Conservation (phyloP, 1,140 invertebrate genomes). For the Zaprionus inermis region DNA sequence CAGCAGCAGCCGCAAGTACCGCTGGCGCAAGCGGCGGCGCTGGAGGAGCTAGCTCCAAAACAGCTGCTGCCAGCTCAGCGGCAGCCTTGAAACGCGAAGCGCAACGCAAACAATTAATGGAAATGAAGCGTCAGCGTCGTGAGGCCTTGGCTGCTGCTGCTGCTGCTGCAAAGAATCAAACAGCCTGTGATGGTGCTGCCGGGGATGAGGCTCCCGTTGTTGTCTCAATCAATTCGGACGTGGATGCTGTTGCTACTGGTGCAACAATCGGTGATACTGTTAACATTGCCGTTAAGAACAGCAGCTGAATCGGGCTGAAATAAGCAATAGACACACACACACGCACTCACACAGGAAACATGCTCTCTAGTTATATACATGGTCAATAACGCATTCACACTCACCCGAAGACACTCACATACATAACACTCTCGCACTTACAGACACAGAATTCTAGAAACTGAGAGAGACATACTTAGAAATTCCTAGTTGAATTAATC, state of each 20-base stretch:
- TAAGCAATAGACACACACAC: slow-evolving; percentile 23
- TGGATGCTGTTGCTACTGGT: slow-evolving; percentile 84
- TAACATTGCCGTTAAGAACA: slow-evolving; percentile 49
- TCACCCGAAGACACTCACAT: slow-evolving; percentile 33
- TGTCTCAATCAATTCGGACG: slow-evolving; percentile 84
- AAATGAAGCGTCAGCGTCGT: slow-evolving; percentile 88
- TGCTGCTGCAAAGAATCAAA: slow-evolving; percentile 73
- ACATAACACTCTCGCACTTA: slow-evolving; percentile 19
- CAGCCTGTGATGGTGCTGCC: slow-evolving; percentile 34
- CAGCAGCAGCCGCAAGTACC: slow-evolving; percentile 1
- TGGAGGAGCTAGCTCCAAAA: slow-evolving; percentile 34
- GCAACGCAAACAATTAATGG: slow-evolving; percentile 91
- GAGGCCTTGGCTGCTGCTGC: slow-evolving; percentile 86
- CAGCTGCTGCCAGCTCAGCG: slow-evolving; percentile 80
- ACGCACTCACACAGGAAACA: slow-evolving; percentile 25
- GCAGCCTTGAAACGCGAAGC: slow-evolving; percentile 89
- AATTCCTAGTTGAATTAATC: slow-evolving; percentile 79
- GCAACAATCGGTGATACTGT: slow-evolving; percentile 47
- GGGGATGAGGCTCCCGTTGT: slow-evolving; percentile 9
- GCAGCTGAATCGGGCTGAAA: slow-evolving; percentile 57
- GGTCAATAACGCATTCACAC: slow-evolving; percentile 49
- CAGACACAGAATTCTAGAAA: slow-evolving; percentile 18
- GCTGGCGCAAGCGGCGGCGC: slow-evolving; percentile 8
- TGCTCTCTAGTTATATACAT: slow-evolving; percentile 67
- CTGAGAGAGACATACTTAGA: slow-evolving; percentile 56